A percentile compares a stretch with the other conserved stretches of the same genome.
Conservation (phyloP, 2,113 vertebrate species). For the Pavo muticus region DNA sequence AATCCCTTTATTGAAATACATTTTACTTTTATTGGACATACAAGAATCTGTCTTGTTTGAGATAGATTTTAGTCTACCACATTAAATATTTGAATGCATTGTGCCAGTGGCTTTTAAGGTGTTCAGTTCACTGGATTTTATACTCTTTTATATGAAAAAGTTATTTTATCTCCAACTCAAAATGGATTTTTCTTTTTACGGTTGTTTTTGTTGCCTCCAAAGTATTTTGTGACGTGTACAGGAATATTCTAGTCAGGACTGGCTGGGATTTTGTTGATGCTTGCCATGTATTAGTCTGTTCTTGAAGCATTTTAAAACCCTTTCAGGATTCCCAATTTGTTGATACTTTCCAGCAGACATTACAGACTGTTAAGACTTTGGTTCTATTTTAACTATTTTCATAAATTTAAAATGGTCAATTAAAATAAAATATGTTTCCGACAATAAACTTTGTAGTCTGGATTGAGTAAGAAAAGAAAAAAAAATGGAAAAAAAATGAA, state of each 20-base stretch:
- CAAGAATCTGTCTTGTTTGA: background rate
- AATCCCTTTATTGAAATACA: background rate
- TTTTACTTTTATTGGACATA: constrained; percentile 3
- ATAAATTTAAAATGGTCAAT: background rate
- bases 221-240: background rate
- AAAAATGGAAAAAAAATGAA: background rate
- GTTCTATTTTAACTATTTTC: background rate
- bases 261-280: background rate
- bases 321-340: background rate
- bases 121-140: constrained; percentile 27
- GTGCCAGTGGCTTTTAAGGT: background rate
- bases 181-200: background rate
- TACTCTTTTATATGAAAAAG: background rate
- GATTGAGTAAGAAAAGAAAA: background rate
- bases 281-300: background rate
- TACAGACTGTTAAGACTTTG: background rate
- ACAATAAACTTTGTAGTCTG: background rate
- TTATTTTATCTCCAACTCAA: background rate
- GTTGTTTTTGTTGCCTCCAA: constrained; percentile 1
- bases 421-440: background rate
- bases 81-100: background rate
- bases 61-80: background rate
- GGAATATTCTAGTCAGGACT: background rate
- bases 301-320: background rate
- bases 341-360: background rate